These are phyloP conservation scores for Ooceraea biroi DNA, from an alignment of 1,140 invertebrate species.

Conservation along the genomic window DNA sequence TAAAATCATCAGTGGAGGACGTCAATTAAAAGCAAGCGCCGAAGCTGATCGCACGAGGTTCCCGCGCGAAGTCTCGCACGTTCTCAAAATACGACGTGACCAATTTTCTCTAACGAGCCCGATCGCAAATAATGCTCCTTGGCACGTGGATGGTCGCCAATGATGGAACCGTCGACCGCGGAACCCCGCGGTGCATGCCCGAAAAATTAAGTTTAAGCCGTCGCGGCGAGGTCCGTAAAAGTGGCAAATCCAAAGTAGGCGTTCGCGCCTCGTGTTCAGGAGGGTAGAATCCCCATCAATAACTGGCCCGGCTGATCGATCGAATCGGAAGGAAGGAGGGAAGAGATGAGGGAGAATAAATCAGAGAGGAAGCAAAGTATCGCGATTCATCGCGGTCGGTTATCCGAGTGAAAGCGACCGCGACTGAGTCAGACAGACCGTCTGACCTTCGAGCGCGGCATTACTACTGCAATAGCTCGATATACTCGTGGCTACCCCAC, in stretches of 20 bases:
- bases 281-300: background rate
- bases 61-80: background rate
- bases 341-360: too few relatives aligned
- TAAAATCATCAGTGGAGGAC: background rate
- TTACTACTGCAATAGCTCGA: conserved; percentile 44
- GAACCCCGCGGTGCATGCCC: background rate
- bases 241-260: background rate
- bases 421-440: conserved; percentile 33
- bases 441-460: conserved; percentile 13
- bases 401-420: conserved; percentile 39
- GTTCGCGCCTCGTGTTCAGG: background rate
- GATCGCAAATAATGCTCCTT: conserved; percentile 41
- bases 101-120: conserved; percentile 29
- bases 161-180: background rate
- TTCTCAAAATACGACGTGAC: conserved; percentile 37
- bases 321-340: background rate
- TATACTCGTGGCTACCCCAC: background rate
- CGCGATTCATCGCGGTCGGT: background rate
- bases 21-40: background rate
- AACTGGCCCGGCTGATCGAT: background rate
- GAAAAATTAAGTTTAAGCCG: background rate
- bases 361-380: too few relatives aligned
- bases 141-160: background rate
- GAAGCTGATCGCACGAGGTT: background rate
- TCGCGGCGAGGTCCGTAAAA: background rate